Evolutionary conservation across 2,888 invertebrate genomes (phyloP).

Genomic region (Atethmia centrago): DNA sequence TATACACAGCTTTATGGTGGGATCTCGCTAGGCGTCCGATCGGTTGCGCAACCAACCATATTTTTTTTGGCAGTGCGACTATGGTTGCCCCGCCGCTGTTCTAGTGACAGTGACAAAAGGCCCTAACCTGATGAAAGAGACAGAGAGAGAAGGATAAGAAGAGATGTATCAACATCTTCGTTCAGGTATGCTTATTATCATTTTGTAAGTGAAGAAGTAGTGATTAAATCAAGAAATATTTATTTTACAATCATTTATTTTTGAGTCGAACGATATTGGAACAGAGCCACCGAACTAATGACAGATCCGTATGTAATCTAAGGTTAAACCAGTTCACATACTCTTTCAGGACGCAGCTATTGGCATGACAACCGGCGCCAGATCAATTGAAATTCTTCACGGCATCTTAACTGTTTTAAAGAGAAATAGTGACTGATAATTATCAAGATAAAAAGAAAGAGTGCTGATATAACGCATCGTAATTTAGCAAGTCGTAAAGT

Average conservation of each 20-base stretch:
- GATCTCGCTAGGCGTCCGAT: too few species aligned
- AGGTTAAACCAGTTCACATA: constrained; percentile 39
- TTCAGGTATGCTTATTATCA: neutral
- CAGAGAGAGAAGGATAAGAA: neutral
- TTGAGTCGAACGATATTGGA: constrained; percentile 18
- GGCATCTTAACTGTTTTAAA: constrained; percentile 12
- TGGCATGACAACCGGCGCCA: constrained; percentile 19
- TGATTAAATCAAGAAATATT: constrained; percentile 6
- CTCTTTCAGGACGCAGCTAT: constrained; percentile 12
- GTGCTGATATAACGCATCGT: constrained; percentile 56
- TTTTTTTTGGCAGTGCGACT: neutral
- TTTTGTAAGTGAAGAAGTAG: neutral
- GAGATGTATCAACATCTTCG: neutral
- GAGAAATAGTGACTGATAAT: constrained; percentile 36
- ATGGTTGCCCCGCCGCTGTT: neutral
- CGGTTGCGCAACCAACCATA: too few species aligned
- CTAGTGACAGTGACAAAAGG: neutral
- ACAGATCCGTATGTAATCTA: constrained; percentile 31
- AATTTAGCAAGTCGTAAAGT: constrained; percentile 66
- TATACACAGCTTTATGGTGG: neutral
- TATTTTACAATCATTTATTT: constrained; percentile 10
- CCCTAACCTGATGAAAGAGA: neutral
- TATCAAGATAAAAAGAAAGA: constrained; percentile 52
- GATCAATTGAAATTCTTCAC: constrained; percentile 10
- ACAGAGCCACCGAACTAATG: constrained; percentile 30